Evolutionary conservation across 2,888 invertebrate species (phyloP).

Genomic region (Lithophane leautieri): DNA sequence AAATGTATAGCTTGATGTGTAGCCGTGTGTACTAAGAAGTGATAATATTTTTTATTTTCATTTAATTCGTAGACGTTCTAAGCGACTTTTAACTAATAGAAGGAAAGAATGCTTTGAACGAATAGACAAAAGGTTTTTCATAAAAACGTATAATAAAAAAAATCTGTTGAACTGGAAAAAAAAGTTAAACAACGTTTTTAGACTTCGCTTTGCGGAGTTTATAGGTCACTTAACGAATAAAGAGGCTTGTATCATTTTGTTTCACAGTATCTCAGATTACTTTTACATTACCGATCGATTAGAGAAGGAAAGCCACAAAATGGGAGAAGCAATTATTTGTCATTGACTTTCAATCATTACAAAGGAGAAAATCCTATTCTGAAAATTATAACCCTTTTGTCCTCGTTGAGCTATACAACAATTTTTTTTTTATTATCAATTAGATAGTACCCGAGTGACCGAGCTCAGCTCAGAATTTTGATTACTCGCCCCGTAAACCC

Average conservation of each 20-base stretch:
- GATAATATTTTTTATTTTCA: not conserved
- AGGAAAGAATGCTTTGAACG: not conserved
- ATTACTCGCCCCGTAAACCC: no score
- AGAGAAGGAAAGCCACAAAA: constrained; percentile 2
- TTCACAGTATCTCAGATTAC: not conserved
- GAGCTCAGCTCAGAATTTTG: no score
- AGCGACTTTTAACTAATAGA: not conserved
- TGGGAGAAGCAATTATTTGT: not conserved
- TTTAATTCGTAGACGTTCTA: constrained; percentile 3
- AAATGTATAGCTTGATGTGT: no score
- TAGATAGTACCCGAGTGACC: no score
- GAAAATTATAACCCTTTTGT: not conserved
- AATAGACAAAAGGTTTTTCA: not conserved
- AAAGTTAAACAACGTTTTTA: not conserved
- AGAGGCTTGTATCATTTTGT: constrained; percentile 7
- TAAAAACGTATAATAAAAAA: not conserved
- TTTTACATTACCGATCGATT: not conserved
- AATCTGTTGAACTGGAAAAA: constrained; percentile 14
- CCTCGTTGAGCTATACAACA: no score
- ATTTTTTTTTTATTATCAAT: no score
- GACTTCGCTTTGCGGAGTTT: not conserved
- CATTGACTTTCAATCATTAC: not conserved
- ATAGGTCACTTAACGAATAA: constrained; percentile 5
- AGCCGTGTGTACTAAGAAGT: not conserved
- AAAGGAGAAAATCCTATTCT: not conserved